Base-by-base conservation (phyloP, 2,113 vertebrate genomes). In the Hylia prasina region DNA sequence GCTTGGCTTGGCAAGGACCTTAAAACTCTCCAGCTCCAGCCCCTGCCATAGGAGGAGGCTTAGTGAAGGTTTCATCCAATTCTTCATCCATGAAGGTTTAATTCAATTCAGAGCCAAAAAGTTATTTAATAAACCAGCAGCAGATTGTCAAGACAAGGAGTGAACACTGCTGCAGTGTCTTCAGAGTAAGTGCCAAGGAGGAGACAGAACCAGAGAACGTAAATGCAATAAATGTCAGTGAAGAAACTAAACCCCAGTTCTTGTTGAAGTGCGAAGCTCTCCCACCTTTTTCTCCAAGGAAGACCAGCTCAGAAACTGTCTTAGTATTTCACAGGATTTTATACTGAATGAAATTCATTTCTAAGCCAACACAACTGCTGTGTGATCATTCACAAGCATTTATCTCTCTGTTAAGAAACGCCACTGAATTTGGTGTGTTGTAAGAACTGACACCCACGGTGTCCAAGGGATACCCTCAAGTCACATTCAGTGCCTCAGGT, bases 391-490 rank as follows among this genome's bases (percentile, higher is more conserved):
- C 33, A 33, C 18, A 44, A 13, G 42, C 19, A 3, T 27, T 53
- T 27, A 2, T 5, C 40, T 2, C 35, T 42, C 35, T 5, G 11
- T 40, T 23, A 35, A 79, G 82, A 53, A 96, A 60, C 4, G 9
- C 24, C 35, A 6, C 66, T 13, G 10, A 56, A 13, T 22, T 40
- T 20, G 57, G 4, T 8, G 15, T 3, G 8, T 2, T 39, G 28
- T 31, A 42, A 51, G 50, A 82, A 18, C 17, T 9, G n/a, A 56
- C 66, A 47, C 7, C 33, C 27, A 15, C 0, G 0, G 40, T 3
- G 35, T 3, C 22, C 53, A 35, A 37, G 24, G 56, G 24, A 25
- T 10, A 11, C 4, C 51, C 21, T 13, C 63, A 35, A 11, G 6
- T 5, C 22, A 4, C 45, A 6, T 5, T 27, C 31, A 6, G 24